phyloP scores from a whole-genome alignment of 2,888 invertebrate species.

The Piscicola geometra region DNA sequence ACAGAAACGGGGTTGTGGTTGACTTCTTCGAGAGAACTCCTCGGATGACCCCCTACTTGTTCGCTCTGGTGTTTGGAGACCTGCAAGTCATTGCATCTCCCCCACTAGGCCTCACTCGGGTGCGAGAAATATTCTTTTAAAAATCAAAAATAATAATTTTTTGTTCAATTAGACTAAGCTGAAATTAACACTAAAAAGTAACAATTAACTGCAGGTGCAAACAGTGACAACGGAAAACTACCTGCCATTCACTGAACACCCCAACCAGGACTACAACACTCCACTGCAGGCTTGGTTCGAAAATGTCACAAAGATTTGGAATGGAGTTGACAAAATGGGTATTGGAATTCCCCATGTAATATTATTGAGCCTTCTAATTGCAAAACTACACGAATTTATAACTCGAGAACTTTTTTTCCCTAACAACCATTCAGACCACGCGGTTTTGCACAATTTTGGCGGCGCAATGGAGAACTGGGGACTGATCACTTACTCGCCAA shows the following conservation, averaged over 20 bases:
- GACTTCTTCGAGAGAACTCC: conserved; percentile 37
- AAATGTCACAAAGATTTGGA: conserved; percentile 11
- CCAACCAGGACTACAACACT: conserved; percentile 12
- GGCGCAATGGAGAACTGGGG: conserved; percentile 42
- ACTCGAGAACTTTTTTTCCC: too few relatives aligned
- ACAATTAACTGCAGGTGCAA: not conserved
- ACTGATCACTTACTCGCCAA: conserved; percentile 36
- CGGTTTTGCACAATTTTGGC: conserved; percentile 34
- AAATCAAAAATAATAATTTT: too few relatives aligned
- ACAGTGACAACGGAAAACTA: not conserved
- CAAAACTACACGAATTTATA: too few relatives aligned
- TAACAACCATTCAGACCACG: conserved; percentile 41
- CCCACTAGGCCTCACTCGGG: not conserved
- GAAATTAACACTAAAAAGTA: too few relatives aligned
- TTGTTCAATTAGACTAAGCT: too few relatives aligned
- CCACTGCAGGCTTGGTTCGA: conserved; percentile 12
- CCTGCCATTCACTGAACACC: conserved; percentile 6
- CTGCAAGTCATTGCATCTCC: conserved; percentile 25
- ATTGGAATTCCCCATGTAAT: not conserved
- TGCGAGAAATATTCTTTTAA: too few relatives aligned
- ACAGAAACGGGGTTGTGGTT: not conserved
- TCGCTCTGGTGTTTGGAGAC: conserved; percentile 36
- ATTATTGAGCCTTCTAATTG: not conserved
- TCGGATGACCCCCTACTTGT: conserved; percentile 33
- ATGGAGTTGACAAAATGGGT: conserved; percentile 19